Evolutionary conservation across 1,140 invertebrate species (phyloP).

Genomic region (Ladona fulva): DNA sequence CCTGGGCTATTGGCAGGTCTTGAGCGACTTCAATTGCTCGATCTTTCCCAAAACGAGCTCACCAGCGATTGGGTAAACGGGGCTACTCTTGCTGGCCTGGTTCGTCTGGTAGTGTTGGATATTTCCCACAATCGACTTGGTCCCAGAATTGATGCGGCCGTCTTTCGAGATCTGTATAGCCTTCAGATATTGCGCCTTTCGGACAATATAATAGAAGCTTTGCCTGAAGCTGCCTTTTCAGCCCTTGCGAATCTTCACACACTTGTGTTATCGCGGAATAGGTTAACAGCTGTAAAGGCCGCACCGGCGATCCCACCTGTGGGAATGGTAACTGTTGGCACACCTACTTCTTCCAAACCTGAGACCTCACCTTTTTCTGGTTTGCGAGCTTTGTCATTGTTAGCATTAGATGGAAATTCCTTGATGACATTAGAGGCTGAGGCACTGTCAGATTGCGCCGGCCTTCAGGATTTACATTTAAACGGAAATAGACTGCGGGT

Average conservation of each 20-base stretch:
- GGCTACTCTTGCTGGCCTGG: constrained; percentile 73
- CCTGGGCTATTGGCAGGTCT: constrained; percentile 76
- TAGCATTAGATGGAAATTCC: constrained; percentile 77
- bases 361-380: constrained; percentile 32
- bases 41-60: constrained; percentile 77
- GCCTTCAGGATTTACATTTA: constrained; percentile 77
- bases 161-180: constrained; percentile 71
- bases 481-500: constrained; percentile 75
- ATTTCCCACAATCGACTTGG: constrained; percentile 70
- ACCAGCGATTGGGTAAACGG: constrained; percentile 79
- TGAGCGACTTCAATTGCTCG: constrained; percentile 67
- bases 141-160: constrained; percentile 59
- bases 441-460: constrained; percentile 73
- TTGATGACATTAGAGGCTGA: constrained; percentile 66
- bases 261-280: constrained; percentile 76
- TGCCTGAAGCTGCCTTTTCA: constrained; percentile 73
- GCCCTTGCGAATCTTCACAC: constrained; percentile 74
- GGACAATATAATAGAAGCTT: constrained; percentile 69
- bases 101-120: constrained; percentile 69
- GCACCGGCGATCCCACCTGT: neutral
- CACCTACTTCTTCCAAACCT: neutral
- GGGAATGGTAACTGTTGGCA: constrained; percentile 23
- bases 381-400: constrained; percentile 34
- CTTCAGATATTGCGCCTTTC: constrained; percentile 72
- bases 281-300: constrained; percentile 52